Base-by-base conservation (phyloP, 2,797 vertebrate species). In the Sebastolobus altivelis region DNA sequence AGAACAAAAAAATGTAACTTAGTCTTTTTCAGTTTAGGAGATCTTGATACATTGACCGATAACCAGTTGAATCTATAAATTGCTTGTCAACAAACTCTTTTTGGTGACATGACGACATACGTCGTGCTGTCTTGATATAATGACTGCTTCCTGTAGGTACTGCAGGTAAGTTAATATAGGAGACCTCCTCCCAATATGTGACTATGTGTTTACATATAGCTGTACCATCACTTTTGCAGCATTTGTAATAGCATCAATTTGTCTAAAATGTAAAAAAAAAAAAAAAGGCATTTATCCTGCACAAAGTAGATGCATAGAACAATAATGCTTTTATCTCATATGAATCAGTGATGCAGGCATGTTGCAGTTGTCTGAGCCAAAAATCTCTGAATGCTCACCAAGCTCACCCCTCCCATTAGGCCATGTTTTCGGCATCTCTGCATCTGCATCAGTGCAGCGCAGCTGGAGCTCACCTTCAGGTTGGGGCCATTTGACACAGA, bases 401-500 rank as follows among this genome's bases (percentile, higher is more conserved):
- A 20, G 27, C 63, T 63, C 67, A 56, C 8, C 27, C 49, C 29
- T 65, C 73, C 73, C 38, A 61, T 86, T 54, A 65, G 68, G 29
- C 20, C 62, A 2, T 46, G n/a, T 89, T 89, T 83, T 80, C 65
- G 80, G 78, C 77, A 52, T 86, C 76, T 70, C 61, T 82, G 78
- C 77, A 55, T 85, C 76, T 76, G 72, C 63, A 63, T 82, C 52
- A 18, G 54, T 38, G 49, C 71, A 7, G 70, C 46, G 68, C 76
- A 75, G 65, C 70, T 86, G 73, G 82, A 82, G 62, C 84, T 89
- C 75, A 89, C 87, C 84, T 87, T 78, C 76, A 83, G 83, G 85
- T 85, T 77, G 56, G 46, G 63, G 75, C 86, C 80, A 68, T 82
- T 81, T 87, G 81, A 92, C 81, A 87, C 80, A 72, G 54, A 76